Evolutionary conservation across 2,888 invertebrate species (phyloP).

Genomic region (Acanthoscelides obtectus): DNA sequence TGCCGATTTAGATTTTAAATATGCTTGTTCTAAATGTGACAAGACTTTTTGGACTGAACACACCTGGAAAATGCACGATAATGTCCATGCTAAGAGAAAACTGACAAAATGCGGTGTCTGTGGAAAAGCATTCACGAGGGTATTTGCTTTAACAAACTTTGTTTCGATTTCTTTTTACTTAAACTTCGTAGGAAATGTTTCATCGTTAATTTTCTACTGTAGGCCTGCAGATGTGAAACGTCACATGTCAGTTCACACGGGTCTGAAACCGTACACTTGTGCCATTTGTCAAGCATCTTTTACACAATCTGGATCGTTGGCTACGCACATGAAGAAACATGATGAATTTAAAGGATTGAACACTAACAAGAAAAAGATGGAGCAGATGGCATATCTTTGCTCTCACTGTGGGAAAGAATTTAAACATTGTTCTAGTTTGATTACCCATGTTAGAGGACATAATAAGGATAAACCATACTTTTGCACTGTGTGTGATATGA

Average conservation of each 20-base stretch:
- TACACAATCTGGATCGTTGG: constrained; percentile 30
- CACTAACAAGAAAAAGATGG: constrained; percentile 11
- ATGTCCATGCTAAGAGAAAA: constrained; percentile 23
- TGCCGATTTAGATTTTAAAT: constrained; percentile 8
- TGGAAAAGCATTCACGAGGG: constrained; percentile 26
- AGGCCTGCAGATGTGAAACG: constrained; percentile 34
- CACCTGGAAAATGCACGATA: constrained; percentile 30
- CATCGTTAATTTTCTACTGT: constrained; percentile 14
- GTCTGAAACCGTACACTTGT: constrained; percentile 30
- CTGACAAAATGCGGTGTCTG: constrained; percentile 29
- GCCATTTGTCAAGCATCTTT: constrained; percentile 27
- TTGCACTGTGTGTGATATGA: constrained; percentile 33
- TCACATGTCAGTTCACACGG: constrained; percentile 35
- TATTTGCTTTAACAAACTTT: constrained; percentile 2
- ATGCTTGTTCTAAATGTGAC: constrained; percentile 24
- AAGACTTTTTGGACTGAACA: constrained; percentile 26
- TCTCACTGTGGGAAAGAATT: constrained; percentile 37
- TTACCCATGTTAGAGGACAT: constrained; percentile 35
- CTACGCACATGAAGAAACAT: constrained; percentile 30
- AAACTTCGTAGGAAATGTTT: constrained; percentile 3
- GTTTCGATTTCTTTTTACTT: too few species aligned
- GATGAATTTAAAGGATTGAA: constrained; percentile 15
- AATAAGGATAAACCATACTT: constrained; percentile 32
- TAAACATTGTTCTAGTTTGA: constrained; percentile 33
- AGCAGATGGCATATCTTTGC: constrained; percentile 30